Evolutionary conservation across 2,888 invertebrate genomes (phyloP), one percentile per base, ranked within the genome.

Genomic region (Trichopria drosophilae): DNA sequence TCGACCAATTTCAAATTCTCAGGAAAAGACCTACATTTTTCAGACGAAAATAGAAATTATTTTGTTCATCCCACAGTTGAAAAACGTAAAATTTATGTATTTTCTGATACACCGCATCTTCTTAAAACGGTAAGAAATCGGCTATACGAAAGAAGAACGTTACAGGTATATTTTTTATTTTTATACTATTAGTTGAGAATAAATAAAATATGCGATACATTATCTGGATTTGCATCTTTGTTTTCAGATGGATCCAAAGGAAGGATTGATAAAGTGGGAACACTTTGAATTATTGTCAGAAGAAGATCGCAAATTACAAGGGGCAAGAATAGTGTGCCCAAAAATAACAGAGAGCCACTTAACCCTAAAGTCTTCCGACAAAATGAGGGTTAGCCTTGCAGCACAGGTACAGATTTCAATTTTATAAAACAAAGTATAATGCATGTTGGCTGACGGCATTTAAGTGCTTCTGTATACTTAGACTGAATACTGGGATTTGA

Each of bases 71-170:
- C 58, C 19, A 16, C 44, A 16, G 54, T 55, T 41, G 52, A 51
- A 12, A 15, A 23, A 4, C 37, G 58, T 23, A 51, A 53, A 39
- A 18, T 61, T 24, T 59, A 53, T 24, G 29, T 60, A 16, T 62
- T 60, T 29, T 58, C 60, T 6, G 55, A 60, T 23, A 55, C 55
- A 19, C 59, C 57, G 5, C 58, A 63, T 26, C 39, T 62, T 3
- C 47, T 63, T 0, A 62, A 63, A 44, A 54, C 52, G 32, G 44
- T 62, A 3, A 36, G 59, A 39, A 62, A 61, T 48, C 51, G 63
- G 18, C 19, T 60, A n/a, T 51, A n/a, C n/a, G n/a, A n/a, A n/a
- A n/a, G n/a, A n/a, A n/a, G n/a, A n/a, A n/a, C n/a, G n/a, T n/a
- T n/a, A n/a, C n/a, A n/a, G n/a, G n/a, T n/a, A n/a, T n/a, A n/a